Percentiles rank a stretch among this genome's conserved stretches.
phyloP scores from a whole-genome alignment of 1,140 invertebrate species.

The Pseudoatta argentina region DNA sequence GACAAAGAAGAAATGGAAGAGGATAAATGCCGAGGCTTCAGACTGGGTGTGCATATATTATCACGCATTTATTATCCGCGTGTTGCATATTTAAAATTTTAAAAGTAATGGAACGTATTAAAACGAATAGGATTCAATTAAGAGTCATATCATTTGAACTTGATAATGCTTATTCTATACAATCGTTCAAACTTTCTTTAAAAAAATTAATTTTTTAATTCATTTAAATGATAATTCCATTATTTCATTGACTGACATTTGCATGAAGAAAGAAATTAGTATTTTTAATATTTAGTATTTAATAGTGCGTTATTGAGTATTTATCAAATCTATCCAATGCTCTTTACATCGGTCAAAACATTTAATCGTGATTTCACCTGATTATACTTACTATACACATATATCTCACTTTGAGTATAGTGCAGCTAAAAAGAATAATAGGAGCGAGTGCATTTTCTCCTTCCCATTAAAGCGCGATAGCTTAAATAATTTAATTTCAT shows the following conservation, averaged over 20 bases:
- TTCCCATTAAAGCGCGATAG: neutral
- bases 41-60: neutral
- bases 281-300: neutral
- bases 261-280: neutral
- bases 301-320: neutral
- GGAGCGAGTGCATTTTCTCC: neutral
- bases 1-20: neutral
- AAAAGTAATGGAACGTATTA: neutral
- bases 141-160: neutral
- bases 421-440: slow-evolving; percentile 11
- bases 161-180: neutral
- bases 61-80: neutral
- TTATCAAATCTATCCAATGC: neutral
- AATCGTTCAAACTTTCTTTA: neutral
- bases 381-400: neutral
- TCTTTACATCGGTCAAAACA: neutral
- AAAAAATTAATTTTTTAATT: neutral
- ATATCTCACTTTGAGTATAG: neutral
- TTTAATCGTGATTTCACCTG: neutral
- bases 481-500: slow-evolving; percentile 25
- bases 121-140: neutral
- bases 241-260: neutral
- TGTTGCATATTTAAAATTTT: neutral
- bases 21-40: neutral
- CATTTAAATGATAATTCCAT: neutral